Conservation (phyloP, 2,113 vertebrate species). For the Gymnorhina tibicen region DNA sequence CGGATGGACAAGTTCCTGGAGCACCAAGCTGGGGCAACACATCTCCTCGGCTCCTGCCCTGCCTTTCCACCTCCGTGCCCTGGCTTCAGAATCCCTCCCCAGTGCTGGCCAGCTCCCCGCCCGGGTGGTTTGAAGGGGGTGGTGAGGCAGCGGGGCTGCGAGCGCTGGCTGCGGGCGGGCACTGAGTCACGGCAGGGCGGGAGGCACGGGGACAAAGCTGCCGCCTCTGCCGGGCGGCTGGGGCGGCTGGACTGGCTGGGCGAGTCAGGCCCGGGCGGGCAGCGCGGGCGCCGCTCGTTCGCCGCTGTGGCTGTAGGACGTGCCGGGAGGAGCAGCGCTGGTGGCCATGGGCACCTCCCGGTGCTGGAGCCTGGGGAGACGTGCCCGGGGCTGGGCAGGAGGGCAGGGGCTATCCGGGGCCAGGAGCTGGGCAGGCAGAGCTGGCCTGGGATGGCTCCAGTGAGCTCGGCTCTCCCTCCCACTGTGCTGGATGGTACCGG, state of each 20-base stretch:
- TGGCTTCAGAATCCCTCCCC: rapidly evolving
- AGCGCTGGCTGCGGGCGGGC: rapidly evolving
- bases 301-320: neutral
- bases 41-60: neutral
- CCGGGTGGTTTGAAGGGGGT: neutral
- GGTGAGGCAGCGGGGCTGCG: rapidly evolving
- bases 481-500: rapidly evolving
- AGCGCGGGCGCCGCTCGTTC: neutral
- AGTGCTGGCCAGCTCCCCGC: neutral
- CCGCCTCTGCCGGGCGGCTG: neutral
- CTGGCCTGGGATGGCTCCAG: rapidly evolving
- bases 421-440: neutral
- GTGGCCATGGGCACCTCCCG: neutral
- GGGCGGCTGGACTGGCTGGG: conserved; percentile 19
- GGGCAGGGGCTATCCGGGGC: neutral
- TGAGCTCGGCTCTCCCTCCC: neutral
- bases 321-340: neutral
- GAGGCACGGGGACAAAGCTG: neutral
- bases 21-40: neutral
- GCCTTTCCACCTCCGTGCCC: neutral
- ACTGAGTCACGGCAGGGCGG: neutral
- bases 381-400: neutral
- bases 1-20: conserved; percentile 45
- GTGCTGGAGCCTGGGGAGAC: neutral
- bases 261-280: neutral